These are phyloP conservation scores for Epinephelus lanceolatus DNA, from an alignment of 2,113 vertebrate species.

Conservation along the genomic window DNA sequence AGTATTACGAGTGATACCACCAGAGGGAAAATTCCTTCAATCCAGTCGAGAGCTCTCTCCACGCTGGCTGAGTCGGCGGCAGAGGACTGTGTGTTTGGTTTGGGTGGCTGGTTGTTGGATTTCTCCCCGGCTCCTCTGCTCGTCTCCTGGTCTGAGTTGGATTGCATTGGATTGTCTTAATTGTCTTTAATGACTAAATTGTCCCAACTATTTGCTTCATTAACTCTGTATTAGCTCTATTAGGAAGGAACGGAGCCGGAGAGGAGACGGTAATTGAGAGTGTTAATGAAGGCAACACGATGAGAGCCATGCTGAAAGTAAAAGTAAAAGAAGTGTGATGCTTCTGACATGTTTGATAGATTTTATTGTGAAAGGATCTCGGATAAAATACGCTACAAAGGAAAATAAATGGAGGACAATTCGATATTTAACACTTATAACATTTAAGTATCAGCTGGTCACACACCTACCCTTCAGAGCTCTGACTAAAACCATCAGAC, in stretches of 20 bases:
- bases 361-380: slow-evolving; percentile 17
- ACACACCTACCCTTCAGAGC: slow-evolving; percentile 48
- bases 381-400: not conserved
- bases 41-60: slow-evolving; percentile 60
- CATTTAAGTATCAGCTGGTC: slow-evolving; percentile 36
- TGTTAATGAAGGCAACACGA: slow-evolving; percentile 74
- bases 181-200: slow-evolving; percentile 83
- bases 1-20: slow-evolving; percentile 73
- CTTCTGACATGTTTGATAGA: slow-evolving; percentile 22
- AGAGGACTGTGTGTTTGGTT: slow-evolving; percentile 31
- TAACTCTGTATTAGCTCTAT: slow-evolving; percentile 81
- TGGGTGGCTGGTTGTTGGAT: slow-evolving; percentile 55
- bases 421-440: not conserved
- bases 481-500: slow-evolving; percentile 58
- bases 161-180: slow-evolving; percentile 81
- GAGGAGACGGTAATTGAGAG: slow-evolving; percentile 69
- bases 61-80: slow-evolving; percentile 29
- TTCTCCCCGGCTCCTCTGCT: slow-evolving; percentile 20
- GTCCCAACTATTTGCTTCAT: slow-evolving; percentile 85
- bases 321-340: slow-evolving; percentile 8
- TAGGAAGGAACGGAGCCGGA: slow-evolving; percentile 69
- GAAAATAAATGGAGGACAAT: not conserved
- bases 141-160: slow-evolving; percentile 61
- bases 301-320: slow-evolving; percentile 46
- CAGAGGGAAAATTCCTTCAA: slow-evolving; percentile 71